Evolutionary conservation across 2,113 vertebrate genomes (phyloP), one percentile per base, ranked within the genome.

Genomic region (Brienomyrus longianalis): DNA sequence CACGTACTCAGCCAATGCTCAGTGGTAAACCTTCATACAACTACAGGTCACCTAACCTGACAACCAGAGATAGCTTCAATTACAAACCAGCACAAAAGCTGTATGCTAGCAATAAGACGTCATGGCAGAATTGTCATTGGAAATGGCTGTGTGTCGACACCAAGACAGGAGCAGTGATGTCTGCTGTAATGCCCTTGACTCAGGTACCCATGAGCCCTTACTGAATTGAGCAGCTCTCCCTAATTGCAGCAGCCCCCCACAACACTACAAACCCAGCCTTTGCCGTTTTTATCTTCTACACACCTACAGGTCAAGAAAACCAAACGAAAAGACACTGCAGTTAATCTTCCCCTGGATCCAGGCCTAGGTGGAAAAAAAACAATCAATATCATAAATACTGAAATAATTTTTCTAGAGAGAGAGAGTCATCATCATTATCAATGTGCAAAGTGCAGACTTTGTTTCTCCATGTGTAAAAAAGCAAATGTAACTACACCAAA

Each of bases 251-350:
- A 87, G 27, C 21, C 85, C 8, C 27, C 51, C n/a, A 87, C 35
- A n/a, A 35, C 35, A 85, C 13, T 11, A 7, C 48, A 23, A 21
- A 47, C 48, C 43, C 19, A 35, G 31, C 35, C 56, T 51, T 83
- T 43, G 39, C 39, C 48, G 8, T 90, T 43, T 19, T 21, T 50
- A 87, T 74, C 51, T 56, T 56, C 84, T 89, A 87, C 74, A 89
- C 54, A 91, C 83, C 62, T 89, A 48, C 50, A 89, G 88, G 90
- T 80, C 51, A 56, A 39, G 89, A 52, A 91, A 51, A 85, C 23
- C n/a, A 66, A 11, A 83, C 77, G 50, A 87, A 91, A 88, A 84
- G 62, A 80, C 43, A 85, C 83, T 74, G 84, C 45, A 62, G 43
- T 80, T 50, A 88, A 54, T 35, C 62, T 52, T 51, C 19, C 85